phyloP scores from a whole-genome alignment of 2,113 vertebrate genomes.

The Coryphaenoides rupestris region DNA sequence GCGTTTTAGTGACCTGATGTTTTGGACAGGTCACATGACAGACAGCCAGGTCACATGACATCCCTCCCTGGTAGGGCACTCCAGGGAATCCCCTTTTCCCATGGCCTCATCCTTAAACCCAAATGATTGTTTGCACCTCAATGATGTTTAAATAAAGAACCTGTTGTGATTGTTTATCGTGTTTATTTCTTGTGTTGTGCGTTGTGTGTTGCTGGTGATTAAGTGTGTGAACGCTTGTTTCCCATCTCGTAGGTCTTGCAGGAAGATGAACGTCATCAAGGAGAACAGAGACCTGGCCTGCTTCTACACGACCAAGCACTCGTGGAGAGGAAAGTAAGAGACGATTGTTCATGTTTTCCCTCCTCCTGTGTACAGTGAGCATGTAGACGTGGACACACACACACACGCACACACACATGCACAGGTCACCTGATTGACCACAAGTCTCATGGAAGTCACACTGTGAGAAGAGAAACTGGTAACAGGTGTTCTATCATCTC shows the following conservation, averaged over 20 bases:
- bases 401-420: no score
- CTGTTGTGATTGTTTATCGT: not conserved
- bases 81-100: not conserved
- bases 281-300: constrained; percentile 99
- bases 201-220: not conserved
- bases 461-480: no score
- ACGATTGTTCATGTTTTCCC: not conserved
- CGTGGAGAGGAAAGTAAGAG: constrained; percentile 98
- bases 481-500: no score
- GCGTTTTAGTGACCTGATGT: constrained; percentile 3
- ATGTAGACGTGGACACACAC: no score
- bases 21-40: not conserved
- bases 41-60: not conserved
- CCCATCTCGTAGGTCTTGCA: constrained; percentile 75
- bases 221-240: constrained; percentile 1
- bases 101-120: not conserved
- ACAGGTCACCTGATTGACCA: no score
- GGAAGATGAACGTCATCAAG: constrained; percentile 97
- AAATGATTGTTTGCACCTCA: not conserved
- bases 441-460: no score
- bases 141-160: not conserved
- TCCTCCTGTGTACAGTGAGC: not conserved
- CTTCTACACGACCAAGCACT: constrained; percentile 99
- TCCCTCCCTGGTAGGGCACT: not conserved
- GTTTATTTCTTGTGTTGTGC: not conserved